Percentiles rank a stretch among this genome's conserved stretches.
These are phyloP conservation scores for Rhabdomys dilectus DNA, from an alignment of 2,113 vertebrate species.

Conservation along the genomic window DNA sequence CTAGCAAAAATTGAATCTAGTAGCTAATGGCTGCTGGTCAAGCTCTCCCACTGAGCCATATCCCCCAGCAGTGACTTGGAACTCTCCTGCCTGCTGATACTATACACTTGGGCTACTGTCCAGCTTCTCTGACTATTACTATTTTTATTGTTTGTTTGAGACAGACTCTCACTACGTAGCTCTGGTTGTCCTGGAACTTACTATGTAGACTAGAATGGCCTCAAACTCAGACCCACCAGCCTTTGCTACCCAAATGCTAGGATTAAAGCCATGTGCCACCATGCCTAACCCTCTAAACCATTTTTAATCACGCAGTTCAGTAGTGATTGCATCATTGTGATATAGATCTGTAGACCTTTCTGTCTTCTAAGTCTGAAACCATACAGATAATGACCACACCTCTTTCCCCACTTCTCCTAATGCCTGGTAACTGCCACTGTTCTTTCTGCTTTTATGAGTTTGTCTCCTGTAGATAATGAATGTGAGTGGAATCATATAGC, in stretches of 20 bases:
- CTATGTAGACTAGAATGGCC: background rate
- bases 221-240: background rate
- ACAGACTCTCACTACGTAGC: background rate
- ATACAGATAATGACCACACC: background rate
- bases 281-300: background rate
- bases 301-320: slow-evolving; percentile 7
- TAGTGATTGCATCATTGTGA: background rate
- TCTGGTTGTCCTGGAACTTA: background rate
- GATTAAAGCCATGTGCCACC: background rate
- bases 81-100: background rate
- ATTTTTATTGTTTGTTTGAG: background rate
- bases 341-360: slow-evolving; percentile 9
- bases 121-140: background rate
- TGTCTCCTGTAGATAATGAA: background rate
- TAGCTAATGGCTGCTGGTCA: background rate
- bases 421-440: background rate
- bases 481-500: background rate
- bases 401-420: too few species aligned
- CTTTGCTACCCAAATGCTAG: background rate
- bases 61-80: background rate
- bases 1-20: background rate
- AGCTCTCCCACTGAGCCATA: background rate
- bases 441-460: background rate
- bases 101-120: background rate
- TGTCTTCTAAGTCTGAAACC: slow-evolving; percentile 14